phyloP scores from a whole-genome alignment of 1,140 invertebrate genomes.

The Eupeodes corollae region DNA sequence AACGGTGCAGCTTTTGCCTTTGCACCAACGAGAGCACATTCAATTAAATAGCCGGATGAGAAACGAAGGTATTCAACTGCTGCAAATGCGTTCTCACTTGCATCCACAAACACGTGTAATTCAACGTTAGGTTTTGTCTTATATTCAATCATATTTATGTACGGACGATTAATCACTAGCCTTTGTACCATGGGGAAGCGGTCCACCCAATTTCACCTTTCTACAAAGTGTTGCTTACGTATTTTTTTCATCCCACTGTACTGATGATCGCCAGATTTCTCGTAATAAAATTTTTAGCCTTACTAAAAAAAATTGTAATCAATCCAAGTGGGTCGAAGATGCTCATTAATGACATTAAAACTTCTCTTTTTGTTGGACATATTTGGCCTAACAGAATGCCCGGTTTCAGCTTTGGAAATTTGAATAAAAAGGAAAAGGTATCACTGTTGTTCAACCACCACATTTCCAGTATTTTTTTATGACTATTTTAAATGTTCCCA shows the following conservation, averaged over 20 bases:
- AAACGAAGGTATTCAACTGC: background rate
- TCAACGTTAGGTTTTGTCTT: too few species aligned
- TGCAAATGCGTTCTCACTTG: background rate
- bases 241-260: constrained; percentile 29
- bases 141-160: too few species aligned
- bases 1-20: constrained; percentile 3
- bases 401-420: background rate
- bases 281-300: constrained; percentile 33
- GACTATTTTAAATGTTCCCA: background rate
- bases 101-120: too few species aligned
- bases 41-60: background rate
- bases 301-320: constrained; percentile 25
- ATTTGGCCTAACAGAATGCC: constrained; percentile 2
- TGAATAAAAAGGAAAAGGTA: background rate
- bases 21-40: background rate
- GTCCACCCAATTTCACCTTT: too few species aligned
- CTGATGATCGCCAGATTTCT: constrained; percentile 20
- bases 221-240: too few species aligned
- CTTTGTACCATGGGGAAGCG: too few species aligned
- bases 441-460: background rate
- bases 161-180: too few species aligned
- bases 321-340: constrained; percentile 34
- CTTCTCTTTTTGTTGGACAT: constrained; percentile 18
- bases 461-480: background rate
- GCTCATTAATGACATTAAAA: constrained; percentile 17